phyloP scores from a whole-genome alignment of 2,797 vertebrate species.

The Rhadinocentrus ornatus region DNA sequence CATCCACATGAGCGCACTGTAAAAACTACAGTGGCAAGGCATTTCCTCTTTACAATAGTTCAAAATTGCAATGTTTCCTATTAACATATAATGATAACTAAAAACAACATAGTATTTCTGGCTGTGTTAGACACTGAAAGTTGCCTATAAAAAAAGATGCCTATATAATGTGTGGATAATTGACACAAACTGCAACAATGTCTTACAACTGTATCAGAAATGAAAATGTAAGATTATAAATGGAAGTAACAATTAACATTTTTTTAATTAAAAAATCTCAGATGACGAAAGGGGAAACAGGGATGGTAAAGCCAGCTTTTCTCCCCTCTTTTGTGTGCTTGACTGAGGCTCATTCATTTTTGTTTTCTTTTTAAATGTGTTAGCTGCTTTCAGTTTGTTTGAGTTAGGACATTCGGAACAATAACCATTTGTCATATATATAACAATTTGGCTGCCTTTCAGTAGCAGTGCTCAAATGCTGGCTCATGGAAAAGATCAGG shows the following conservation, averaged over 20 bases:
- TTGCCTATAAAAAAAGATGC: background rate
- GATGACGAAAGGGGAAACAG: too few species aligned
- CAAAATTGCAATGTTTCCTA: background rate
- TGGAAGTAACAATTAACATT: background rate
- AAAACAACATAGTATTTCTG: background rate
- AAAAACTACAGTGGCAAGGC: background rate
- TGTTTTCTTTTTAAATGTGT: constrained; percentile 3
- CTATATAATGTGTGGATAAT: background rate
- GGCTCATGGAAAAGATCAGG: background rate
- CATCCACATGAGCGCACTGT: background rate
- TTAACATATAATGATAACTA: background rate
- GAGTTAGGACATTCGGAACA: background rate
- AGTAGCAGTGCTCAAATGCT: background rate
- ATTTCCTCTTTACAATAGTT: background rate
- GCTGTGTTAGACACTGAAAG: background rate
- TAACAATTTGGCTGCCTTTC: background rate
- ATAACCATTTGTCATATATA: background rate
- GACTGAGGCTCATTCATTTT: background rate
- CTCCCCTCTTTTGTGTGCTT: background rate
- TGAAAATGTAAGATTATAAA: constrained; percentile 2
- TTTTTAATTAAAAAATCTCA: constrained; percentile 3
- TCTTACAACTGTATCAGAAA: background rate
- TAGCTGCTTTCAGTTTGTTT: constrained; percentile 5
- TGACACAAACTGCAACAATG: background rate
- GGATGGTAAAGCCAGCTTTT: background rate